Conservation (phyloP, 2,888 invertebrate genomes). For the Pasiphila rectangulata region DNA sequence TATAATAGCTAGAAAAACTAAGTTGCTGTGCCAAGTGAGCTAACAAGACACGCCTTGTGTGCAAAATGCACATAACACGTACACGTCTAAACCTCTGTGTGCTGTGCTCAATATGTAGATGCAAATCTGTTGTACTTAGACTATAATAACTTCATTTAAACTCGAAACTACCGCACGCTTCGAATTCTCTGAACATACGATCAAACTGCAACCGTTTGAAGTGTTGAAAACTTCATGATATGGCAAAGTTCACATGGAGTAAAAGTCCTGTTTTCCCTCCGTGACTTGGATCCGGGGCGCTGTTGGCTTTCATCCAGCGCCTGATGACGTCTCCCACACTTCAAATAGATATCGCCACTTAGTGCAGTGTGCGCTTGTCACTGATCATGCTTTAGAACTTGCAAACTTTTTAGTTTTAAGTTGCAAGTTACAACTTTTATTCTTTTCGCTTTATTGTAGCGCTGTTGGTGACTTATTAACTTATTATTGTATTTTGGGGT, state of each 20-base stretch:
- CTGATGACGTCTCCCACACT: slow-evolving; percentile 63
- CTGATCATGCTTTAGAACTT: slow-evolving; percentile 49
- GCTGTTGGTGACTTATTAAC: slow-evolving; percentile 2
- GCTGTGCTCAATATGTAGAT: not conserved
- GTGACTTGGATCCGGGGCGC: slow-evolving; percentile 50
- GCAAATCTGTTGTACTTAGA: not conserved
- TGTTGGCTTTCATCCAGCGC: slow-evolving; percentile 55
- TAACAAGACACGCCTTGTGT: slow-evolving; percentile 4
- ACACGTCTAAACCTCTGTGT: not conserved
- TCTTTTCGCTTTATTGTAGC: slow-evolving; percentile 19
- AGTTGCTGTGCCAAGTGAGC: slow-evolving; percentile 2
- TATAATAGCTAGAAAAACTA: slow-evolving; percentile 1
- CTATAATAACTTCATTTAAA: slow-evolving; percentile 9
- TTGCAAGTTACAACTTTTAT: slow-evolving; percentile 17
- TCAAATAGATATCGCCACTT: slow-evolving; percentile 72
- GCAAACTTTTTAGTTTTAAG: slow-evolving; percentile 35
- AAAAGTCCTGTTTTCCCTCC: slow-evolving; percentile 50
- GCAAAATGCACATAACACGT: slow-evolving; percentile 2
- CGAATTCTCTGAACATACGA: slow-evolving; percentile 16
- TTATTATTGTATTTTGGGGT: no score
- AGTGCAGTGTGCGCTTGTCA: slow-evolving; percentile 47
- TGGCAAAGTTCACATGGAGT: slow-evolving; percentile 41
- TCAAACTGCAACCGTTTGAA: slow-evolving; percentile 18
- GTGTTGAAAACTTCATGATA: slow-evolving; percentile 34
- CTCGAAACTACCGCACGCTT: slow-evolving; percentile 8